Percentiles rank a stretch among this genome's conserved stretches.
Conservation (phyloP, 2,888 invertebrate species). For the Calliopum simillimum region DNA sequence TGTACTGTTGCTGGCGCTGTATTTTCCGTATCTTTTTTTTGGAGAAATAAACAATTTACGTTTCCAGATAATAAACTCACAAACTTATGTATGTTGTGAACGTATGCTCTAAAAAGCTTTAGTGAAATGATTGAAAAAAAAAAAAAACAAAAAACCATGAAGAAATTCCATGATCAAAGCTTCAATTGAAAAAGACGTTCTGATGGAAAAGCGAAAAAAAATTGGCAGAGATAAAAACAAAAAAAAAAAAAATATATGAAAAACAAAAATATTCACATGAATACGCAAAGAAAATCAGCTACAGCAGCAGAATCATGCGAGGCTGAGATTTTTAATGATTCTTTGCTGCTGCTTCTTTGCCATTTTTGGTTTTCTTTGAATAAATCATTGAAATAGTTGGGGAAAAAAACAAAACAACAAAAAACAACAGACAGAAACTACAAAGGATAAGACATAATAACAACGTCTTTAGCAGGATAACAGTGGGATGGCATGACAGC, state of each 20-base stretch:
- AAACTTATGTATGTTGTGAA: conserved; percentile 16
- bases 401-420: neutral
- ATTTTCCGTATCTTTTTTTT: neutral
- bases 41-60: conserved; percentile 25
- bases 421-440: neutral
- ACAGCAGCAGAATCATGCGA: conserved; percentile 6
- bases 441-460: neutral
- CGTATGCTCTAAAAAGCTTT: conserved; percentile 4
- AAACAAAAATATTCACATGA: conserved; percentile 23
- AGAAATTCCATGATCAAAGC: neutral
- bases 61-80: conserved; percentile 26
- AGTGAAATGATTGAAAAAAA: neutral
- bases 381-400: conserved; percentile 13
- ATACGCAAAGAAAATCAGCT: conserved; percentile 18
- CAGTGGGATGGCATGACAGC: too few relatives aligned
- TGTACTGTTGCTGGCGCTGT: too few relatives aligned
- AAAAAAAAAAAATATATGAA: neutral
- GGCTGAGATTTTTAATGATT: conserved; percentile 30
- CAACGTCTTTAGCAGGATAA: neutral
- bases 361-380: neutral
- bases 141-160: neutral
- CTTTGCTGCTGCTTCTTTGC: conserved; percentile 3
- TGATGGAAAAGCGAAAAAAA: neutral
- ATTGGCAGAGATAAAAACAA: neutral
- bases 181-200: neutral